Evolutionary conservation across 2,888 invertebrate genomes (phyloP).

Genomic region (Drosophila vallismaia): DNA sequence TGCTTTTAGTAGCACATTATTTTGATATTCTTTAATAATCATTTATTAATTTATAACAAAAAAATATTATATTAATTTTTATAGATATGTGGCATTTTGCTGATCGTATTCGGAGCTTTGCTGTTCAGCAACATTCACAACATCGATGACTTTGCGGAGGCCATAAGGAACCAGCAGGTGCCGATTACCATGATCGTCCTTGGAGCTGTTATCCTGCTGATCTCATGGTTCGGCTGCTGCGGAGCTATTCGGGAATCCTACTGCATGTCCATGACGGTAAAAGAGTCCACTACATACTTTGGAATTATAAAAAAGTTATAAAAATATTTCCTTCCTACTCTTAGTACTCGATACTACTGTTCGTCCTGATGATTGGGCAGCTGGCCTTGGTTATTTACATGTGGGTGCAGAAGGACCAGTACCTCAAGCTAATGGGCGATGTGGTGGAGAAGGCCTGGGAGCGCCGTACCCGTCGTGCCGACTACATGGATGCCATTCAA

Average conservation of each 20-base stretch:
- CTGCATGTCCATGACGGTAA: slow-evolving; percentile 93
- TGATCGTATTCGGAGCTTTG: slow-evolving; percentile 88
- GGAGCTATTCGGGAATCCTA: slow-evolving; percentile 95
- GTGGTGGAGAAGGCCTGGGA: slow-evolving; percentile 85
- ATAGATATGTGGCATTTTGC: slow-evolving; percentile 89
- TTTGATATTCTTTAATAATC: too few species aligned
- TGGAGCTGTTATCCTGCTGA: slow-evolving; percentile 89
- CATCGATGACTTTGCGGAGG: slow-evolving; percentile 85
- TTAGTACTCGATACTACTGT: slow-evolving; percentile 89
- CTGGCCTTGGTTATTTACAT: slow-evolving; percentile 89
- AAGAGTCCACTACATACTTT: neutral
- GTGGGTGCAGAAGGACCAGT: slow-evolving; percentile 87
- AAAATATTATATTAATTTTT: neutral
- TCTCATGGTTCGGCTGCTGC: slow-evolving; percentile 96
- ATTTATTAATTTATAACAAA: neutral
- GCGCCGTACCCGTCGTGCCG: slow-evolving; percentile 77
- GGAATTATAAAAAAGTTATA: neutral
- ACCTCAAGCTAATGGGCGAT: slow-evolving; percentile 85
- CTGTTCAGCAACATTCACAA: slow-evolving; percentile 87
- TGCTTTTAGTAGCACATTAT: too few species aligned
- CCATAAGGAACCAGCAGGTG: slow-evolving; percentile 85
- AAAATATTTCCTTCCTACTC: neutral
- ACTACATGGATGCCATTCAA: slow-evolving; percentile 82
- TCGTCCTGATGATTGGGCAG: slow-evolving; percentile 90
- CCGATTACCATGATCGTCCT: slow-evolving; percentile 89